Conservation (phyloP, 64 coral and sea anemone genomes). For the Acropora tenuis region DNA sequence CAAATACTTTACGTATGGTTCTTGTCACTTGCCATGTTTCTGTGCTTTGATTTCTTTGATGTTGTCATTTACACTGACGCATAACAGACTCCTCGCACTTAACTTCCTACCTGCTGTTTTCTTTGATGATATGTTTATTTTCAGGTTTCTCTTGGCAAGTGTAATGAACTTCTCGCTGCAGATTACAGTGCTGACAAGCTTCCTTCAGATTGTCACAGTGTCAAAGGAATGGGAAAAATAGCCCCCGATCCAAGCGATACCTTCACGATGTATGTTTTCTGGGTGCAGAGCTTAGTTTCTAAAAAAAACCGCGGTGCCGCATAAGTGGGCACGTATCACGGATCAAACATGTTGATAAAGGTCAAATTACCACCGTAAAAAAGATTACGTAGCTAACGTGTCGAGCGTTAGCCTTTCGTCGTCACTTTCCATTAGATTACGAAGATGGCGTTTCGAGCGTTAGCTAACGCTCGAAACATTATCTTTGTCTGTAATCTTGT, state of each 20-base stretch:
- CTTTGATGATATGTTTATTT: background rate
- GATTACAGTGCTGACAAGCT: constrained; percentile 82
- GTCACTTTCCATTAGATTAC: no score
- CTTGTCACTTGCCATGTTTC: background rate
- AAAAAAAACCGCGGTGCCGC: no score
- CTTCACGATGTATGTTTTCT: constrained; percentile 64
- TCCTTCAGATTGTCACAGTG: constrained; percentile 79
- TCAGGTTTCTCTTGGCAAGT: constrained; percentile 89
- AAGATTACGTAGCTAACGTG: no score
- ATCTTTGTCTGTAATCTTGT: no score
- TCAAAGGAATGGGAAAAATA: constrained; percentile 79
- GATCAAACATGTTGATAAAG: no score
- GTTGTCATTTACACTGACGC: background rate
- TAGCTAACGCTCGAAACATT: no score
- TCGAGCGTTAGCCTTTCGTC: no score
- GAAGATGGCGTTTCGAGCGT: no score
- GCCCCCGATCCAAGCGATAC: constrained; percentile 77
- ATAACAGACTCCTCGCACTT: background rate
- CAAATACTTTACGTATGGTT: background rate
- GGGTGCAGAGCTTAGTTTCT: background rate
- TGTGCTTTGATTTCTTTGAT: background rate
- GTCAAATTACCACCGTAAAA: no score
- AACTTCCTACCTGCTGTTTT: background rate
- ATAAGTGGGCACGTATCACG: no score
- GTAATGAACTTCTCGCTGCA: constrained; percentile 74